Percentiles rank a stretch among this genome's conserved stretches.
Conservation (phyloP, 2,113 vertebrate genomes). For the Saguinus midas region DNA sequence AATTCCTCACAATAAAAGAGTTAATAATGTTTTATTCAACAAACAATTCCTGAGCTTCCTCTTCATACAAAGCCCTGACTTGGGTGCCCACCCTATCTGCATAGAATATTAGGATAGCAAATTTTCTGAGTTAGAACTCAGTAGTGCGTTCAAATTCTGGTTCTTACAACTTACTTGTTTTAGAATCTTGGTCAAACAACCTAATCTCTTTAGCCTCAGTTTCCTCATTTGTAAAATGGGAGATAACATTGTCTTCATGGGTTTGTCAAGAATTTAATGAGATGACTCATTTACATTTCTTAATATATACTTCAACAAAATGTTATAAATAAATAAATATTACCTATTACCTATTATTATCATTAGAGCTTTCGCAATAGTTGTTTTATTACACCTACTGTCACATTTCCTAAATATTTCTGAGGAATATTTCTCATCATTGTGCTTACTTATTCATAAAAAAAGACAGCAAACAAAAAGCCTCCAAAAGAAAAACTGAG, state of each 20-base stretch:
- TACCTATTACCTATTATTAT: not conserved
- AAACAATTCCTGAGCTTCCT: not conserved
- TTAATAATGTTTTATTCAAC: not conserved
- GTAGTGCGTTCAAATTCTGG: not conserved
- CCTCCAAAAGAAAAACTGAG: not conserved
- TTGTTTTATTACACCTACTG: conserved; percentile 15
- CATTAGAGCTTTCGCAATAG: not conserved
- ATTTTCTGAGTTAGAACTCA: not conserved
- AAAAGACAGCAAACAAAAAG: not conserved
- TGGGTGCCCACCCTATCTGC: not conserved
- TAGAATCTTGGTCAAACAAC: not conserved
- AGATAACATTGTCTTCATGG: not conserved
- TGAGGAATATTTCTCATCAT: not conserved
- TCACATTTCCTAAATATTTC: conserved; percentile 28
- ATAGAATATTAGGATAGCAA: not conserved
- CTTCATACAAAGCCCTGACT: not conserved
- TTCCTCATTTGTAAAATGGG: conserved; percentile 18
- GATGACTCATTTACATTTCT: conserved; percentile 9
- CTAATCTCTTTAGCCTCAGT: not conserved
- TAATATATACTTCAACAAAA: conserved; percentile 10
- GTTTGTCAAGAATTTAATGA: conserved; percentile 25
- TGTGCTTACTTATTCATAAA: conserved; percentile 27
- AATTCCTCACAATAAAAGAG: not conserved
- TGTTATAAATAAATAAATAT: not conserved
- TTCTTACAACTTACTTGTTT: not conserved